Base-by-base conservation (phyloP, 2,797 vertebrate species). In the Sebastes minor region DNA sequence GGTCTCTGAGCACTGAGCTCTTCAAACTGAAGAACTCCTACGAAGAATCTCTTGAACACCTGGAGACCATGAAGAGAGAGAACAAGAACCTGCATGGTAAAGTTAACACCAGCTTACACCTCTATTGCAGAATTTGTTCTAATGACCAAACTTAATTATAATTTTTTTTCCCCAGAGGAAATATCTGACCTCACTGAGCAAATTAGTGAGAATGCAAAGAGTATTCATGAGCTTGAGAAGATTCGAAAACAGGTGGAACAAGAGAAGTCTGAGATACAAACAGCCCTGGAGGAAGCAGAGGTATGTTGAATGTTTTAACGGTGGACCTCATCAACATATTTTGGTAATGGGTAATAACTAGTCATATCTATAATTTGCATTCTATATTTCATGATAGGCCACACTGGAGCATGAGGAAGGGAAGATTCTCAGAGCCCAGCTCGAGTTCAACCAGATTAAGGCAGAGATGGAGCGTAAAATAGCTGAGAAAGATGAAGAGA, bases 401-500 rank as follows among this genome's bases (percentile, higher is more conserved):
- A 85, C 95, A 2, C 42, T 96, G 78, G 97, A 98, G 74, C 97
- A 97, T 0, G 97, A 97, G 42, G 97, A 97, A 49, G 97, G 97
- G 2, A 97, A 97, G 90, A 97, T 97, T 83, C 88, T 97, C 27
- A 93, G 97, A 83, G 93, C 94, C 1, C 97, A 97, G 82, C 94
- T 97, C 27, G 97, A 97, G 85, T 96, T 97, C 83, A 97, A 92
- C 82, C 97, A 98, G 86, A 88, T 95, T 14, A 97, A 97, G 87
- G 96, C 96, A 0, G 97, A 98, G 1, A 95, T 97, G 0, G 97
- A 97, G 74, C 94, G 97, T 57, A 97, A 97, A 79, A 81, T 97
- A 59, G 73, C 94, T 0, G 97, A 98, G 91, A 98, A 97, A 88
- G 97, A 97, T 0, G 97, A 98, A 86, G 97, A 98, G 83, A 96